These are phyloP conservation scores for Cephus rjabovi DNA, from an alignment of 2,888 invertebrate species.

Conservation along the genomic window DNA sequence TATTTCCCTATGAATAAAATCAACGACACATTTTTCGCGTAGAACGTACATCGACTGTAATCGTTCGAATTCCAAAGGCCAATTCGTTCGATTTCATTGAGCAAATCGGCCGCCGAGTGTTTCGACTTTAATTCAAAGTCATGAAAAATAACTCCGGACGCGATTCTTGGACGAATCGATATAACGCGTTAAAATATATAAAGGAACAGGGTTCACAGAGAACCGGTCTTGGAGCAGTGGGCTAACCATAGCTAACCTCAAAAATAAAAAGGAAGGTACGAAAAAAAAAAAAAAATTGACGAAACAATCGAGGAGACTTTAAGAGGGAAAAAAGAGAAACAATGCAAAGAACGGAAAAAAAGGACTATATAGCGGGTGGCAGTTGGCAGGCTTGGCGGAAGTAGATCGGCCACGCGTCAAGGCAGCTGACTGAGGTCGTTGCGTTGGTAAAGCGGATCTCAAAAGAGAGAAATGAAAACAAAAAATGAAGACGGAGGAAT, in stretches of 20 bases:
- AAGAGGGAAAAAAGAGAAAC: neutral
- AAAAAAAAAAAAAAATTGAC: neutral
- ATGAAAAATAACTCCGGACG: neutral
- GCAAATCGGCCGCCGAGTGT: neutral
- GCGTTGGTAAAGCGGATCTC: neutral
- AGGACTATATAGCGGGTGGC: neutral
- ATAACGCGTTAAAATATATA: neutral
- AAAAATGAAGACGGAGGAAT: neutral
- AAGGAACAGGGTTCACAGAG: neutral
- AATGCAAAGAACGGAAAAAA: neutral
- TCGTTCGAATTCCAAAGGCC: neutral
- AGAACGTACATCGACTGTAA: neutral
- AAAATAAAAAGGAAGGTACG: neutral
- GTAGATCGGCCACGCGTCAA: neutral
- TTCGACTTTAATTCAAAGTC: neutral
- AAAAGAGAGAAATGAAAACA: neutral
- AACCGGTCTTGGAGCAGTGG: neutral
- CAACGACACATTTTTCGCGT: neutral
- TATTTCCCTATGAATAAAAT: neutral
- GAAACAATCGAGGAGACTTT: neutral
- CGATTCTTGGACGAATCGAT: too few relatives aligned
- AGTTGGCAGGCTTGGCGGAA: slow-evolving; percentile 7
- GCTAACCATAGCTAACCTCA: neutral
- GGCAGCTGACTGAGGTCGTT: neutral
- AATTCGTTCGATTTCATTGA: neutral